Conservation (phyloP, 2,113 vertebrate genomes). For the Dromas ardeola region DNA sequence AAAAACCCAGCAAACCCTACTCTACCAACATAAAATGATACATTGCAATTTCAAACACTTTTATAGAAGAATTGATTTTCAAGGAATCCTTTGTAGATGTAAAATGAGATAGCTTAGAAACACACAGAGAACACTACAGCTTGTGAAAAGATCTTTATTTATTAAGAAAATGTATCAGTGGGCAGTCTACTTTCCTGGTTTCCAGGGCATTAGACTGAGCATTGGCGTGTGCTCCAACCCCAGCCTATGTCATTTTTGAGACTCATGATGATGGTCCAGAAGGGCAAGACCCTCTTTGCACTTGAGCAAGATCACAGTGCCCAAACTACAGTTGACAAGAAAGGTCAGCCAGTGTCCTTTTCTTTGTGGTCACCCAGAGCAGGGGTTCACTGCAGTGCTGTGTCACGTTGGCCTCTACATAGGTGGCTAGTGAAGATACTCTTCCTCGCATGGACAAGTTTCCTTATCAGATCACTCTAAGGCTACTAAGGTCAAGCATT, state of each 20-base stretch:
- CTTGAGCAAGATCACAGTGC: not conserved
- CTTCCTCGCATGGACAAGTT: not conserved
- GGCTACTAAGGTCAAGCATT: not conserved
- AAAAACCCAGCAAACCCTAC: not conserved
- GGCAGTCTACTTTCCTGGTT: not conserved
- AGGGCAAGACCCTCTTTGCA: not conserved
- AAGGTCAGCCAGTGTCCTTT: not conserved
- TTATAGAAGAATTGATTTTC: constrained; percentile 3
- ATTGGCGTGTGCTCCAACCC: not conserved
- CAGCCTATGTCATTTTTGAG: not conserved
- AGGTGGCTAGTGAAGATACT: not conserved
- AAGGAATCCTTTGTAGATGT: not conserved
- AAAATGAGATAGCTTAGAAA: not conserved
- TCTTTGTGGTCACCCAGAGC: not conserved
- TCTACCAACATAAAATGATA: not conserved
- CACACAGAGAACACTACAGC: not conserved
- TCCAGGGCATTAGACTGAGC: not conserved
- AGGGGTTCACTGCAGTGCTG: not conserved
- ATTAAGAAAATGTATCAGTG: not conserved
- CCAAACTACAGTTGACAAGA: not conserved
- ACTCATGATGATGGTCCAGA: not conserved
- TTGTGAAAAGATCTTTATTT: not conserved
- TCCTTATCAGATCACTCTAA: not conserved
- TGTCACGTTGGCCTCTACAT: not conserved
- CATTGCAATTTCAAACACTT: not conserved